A percentile compares a stretch with the other conserved stretches of the same genome.
Evolutionary conservation across 2,113 vertebrate species (phyloP).

Genomic region (Indri indri): DNA sequence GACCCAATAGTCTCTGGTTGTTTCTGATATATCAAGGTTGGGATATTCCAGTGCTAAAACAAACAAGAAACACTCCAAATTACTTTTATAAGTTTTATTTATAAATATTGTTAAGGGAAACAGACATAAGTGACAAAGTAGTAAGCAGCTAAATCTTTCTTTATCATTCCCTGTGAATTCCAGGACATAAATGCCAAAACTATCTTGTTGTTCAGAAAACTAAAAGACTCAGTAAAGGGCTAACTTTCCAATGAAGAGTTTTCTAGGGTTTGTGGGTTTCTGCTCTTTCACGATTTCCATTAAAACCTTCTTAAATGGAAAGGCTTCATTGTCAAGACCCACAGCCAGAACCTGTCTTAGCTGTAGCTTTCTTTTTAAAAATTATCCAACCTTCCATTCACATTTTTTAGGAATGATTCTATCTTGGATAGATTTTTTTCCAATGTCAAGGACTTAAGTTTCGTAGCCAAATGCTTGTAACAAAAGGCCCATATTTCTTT

Average conservation of each 20-base stretch:
- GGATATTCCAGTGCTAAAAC: slow-evolving; percentile 95
- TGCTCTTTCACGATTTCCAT: slow-evolving; percentile 19
- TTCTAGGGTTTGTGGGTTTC: neutral
- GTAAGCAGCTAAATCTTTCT: neutral
- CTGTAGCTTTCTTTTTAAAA: neutral
- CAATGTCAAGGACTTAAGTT: neutral
- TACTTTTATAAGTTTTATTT: neutral
- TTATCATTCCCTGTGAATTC: neutral
- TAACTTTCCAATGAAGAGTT: neutral
- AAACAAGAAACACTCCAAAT: slow-evolving; percentile 52
- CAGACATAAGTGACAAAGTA: neutral
- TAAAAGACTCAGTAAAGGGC: neutral
- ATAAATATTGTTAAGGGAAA: neutral
- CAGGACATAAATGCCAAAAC: neutral
- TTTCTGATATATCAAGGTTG: slow-evolving; percentile 94
- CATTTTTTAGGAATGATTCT: neutral
- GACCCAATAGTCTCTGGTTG: slow-evolving; percentile 97
- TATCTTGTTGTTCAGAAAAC: neutral
- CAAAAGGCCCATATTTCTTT: neutral
- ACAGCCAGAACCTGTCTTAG: neutral
- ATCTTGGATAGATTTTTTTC: slow-evolving; percentile 11
- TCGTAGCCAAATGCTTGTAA: slow-evolving; percentile 44
- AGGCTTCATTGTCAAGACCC: neutral
- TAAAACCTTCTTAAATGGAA: neutral
- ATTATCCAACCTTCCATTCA: neutral